Base-by-base conservation (phyloP, 2,888 invertebrate genomes). In the Amblyteles armatorius region DNA sequence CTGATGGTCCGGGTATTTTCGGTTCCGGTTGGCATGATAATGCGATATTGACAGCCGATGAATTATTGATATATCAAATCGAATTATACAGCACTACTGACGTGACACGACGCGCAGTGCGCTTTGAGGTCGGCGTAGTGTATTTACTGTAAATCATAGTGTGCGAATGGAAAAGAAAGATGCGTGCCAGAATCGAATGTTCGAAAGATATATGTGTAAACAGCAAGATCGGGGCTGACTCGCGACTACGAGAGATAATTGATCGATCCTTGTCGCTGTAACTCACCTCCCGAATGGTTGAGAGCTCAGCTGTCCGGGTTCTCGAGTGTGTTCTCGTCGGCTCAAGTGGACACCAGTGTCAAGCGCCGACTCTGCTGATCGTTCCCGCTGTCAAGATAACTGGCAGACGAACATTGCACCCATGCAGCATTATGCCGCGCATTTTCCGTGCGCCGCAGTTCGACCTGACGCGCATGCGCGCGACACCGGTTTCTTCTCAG, bases 391-490 rank as follows among this genome's bases (percentile, higher is more conserved):
- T 40, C 57, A 60, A n/a, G 26, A 40, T 26, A n/a, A 16, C 16
- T 3, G 13, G 40, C 60, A 36, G 9, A 19, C 16, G 67, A 67
- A 68, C 77, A 55, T 40, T 77, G 26, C 72, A 55, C 55, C 36
- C 44, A 26, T 63, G 60, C 29, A 63, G 13, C 13, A 48, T 48
- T 44, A n/a, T 48, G 48, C 68, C 60, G 74, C 79, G 79, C 79
- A 79, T 40, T 72, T 71, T 79, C 26, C 52, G 63, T 72, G 79
- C 79, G 79, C 79, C 79, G 79, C 71, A 71, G 22, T 36, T 16
- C 36, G 48, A 52, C 50, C 4, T 52, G 52, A 22, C 57, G 6
- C 11, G 26, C 22, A 26, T 26, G 26, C 57, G 57, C 57, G 22
- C 9, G 57, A 57, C 22, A 26, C 57, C 19, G 19, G 55, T 55